phyloP scores from a whole-genome alignment of 2,113 vertebrate species.

The Triplophysa siluroides region DNA sequence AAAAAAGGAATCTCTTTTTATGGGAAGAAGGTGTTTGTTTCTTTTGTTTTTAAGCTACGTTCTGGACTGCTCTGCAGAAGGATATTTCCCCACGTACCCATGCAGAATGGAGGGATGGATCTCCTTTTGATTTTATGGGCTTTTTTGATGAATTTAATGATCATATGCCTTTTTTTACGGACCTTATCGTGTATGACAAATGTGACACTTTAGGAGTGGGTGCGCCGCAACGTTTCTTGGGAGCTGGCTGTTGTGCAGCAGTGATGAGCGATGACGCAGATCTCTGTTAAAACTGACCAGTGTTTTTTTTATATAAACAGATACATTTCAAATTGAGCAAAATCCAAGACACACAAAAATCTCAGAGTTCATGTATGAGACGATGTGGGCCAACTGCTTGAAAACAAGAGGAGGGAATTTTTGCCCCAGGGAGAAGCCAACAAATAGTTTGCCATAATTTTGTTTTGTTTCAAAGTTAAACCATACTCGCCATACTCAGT shows the following conservation, averaged over 20 bases:
- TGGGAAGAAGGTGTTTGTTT: conserved; percentile 50
- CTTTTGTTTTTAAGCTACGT: conserved; percentile 51
- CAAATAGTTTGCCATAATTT: conserved; percentile 36
- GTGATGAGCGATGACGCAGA: conserved; percentile 14
- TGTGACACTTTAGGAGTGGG: conserved; percentile 70
- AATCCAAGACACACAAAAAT: conserved; percentile 12
- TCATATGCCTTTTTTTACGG: conserved; percentile 51
- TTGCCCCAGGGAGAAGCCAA: conserved; percentile 34
- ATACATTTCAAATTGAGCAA: conserved; percentile 6
- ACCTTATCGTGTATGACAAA: conserved; percentile 65
- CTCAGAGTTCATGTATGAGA: conserved; percentile 2
- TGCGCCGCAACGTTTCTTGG: conserved; percentile 25
- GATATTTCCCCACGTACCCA: conserved; percentile 4
- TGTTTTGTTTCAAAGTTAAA: conserved; percentile 24
- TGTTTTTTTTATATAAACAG: conserved; percentile 10
- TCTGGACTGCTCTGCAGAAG: conserved; percentile 32
- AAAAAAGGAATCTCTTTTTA: conserved; percentile 78
- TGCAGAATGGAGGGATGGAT: conserved; percentile 18
- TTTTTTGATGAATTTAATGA: conserved; percentile 41
- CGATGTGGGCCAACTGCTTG: conserved; percentile 24
- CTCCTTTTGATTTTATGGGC: conserved; percentile 5
- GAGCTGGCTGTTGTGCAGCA: conserved; percentile 33
- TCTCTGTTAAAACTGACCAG: conserved; percentile 22
- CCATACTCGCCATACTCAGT: conserved; percentile 29
- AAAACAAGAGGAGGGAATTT: conserved; percentile 7